Base-by-base conservation (phyloP, 35 echinoderm and acorn worm genomes). In the Eucidaris tribuloides region DNA sequence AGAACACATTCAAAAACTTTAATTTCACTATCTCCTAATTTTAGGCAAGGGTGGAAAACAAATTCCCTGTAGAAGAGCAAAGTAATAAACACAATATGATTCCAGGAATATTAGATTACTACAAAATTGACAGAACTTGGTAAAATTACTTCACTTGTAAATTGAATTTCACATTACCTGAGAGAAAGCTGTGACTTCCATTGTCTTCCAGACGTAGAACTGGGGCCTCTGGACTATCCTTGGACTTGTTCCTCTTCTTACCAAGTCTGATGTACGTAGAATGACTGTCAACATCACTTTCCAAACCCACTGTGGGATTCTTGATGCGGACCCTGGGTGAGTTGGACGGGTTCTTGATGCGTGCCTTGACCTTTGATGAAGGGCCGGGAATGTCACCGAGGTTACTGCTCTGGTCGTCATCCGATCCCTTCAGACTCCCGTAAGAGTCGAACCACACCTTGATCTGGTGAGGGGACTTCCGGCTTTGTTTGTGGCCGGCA, bases 321-420 rank as follows among this genome's bases (percentile, higher is more conserved):
- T 88, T 88, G 27, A 88, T 60, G n/a, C 85, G n/a, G 3, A 77
- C 76, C 36, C 85, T 44, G 13, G 78, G 61, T 28, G 38, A 19
- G 29, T 54, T 61, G 28, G 55, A 45, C 0, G 85, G 61, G 27
- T 88, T 88, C 68, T 74, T 74, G 35, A 74, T 74, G 11, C 68
- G 38, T 14, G 44, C 36, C 34, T 2, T 17, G 11, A 22, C n/a
- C 35, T 42, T 40, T 17, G 68, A 40, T 42, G 68, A 74, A 3
- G 68, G 68, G 25, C 68, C 30, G 9, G 36, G 68, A n/a, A 74
- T 32, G 14, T 74, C 30, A 36, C 44, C 37, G 6, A 19, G 2
- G 24, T 33, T 18, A n/a, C 24, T 40, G 35, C 44, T 36, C 64
- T 68, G 28, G 18, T 74, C 68, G 25, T 74, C 35, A 25, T 74